Evolutionary conservation across 2,888 invertebrate genomes (phyloP).

Genomic region (Plagodis dolabraria): DNA sequence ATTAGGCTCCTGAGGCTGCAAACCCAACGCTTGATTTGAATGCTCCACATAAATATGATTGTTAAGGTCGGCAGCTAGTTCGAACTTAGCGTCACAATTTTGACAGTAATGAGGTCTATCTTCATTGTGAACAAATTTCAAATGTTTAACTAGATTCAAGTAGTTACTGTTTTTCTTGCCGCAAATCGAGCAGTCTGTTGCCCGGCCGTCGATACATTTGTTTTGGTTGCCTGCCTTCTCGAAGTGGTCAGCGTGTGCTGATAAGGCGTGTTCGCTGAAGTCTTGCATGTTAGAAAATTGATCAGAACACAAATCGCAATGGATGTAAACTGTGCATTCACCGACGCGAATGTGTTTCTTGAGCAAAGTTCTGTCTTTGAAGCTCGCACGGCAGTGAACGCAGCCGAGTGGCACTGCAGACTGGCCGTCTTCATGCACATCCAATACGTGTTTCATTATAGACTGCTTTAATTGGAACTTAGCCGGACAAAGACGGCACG

Average conservation of each 20-base stretch:
- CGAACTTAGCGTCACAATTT: conserved; percentile 84
- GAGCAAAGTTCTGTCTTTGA: conserved; percentile 73
- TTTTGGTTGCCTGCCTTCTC: conserved; percentile 70
- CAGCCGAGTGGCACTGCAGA: conserved; percentile 70
- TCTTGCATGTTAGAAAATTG: conserved; percentile 76
- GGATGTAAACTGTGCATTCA: conserved; percentile 85
- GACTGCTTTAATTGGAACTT: conserved; percentile 82
- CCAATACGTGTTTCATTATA: conserved; percentile 80
- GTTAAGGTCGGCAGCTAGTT: conserved; percentile 82
- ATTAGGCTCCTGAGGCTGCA: conserved; percentile 61
- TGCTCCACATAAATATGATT: conserved; percentile 86
- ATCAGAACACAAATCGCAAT: conserved; percentile 79
- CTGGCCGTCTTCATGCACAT: conserved; percentile 80
- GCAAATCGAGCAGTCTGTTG: conserved; percentile 83
- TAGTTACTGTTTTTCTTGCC: conserved; percentile 83
- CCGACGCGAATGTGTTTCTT: conserved; percentile 81
- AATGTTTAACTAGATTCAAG: conserved; percentile 84
- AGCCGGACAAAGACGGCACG: conserved; percentile 79
- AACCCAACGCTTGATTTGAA: conserved; percentile 72
- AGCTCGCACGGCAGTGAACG: conserved; percentile 74
- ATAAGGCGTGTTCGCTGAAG: conserved; percentile 78
- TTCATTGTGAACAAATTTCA: conserved; percentile 77
- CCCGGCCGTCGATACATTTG: conserved; percentile 76
- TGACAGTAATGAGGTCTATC: conserved; percentile 84
- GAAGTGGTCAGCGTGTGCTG: conserved; percentile 73